These are phyloP conservation scores for Diaperis boleti DNA, from an alignment of 2,888 invertebrate genomes.

Conservation along the genomic window DNA sequence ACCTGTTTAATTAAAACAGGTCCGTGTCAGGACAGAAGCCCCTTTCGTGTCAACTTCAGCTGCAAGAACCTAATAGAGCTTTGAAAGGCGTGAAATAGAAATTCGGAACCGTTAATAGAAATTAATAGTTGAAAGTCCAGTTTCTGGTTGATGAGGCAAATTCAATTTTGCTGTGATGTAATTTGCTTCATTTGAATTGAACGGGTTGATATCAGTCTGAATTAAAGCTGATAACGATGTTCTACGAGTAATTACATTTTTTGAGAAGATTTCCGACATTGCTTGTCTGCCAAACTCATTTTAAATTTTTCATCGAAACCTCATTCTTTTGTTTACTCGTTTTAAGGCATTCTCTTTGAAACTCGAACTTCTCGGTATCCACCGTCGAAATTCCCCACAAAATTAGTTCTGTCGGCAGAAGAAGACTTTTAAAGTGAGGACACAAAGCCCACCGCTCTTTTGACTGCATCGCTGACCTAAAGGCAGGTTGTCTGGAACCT, in stretches of 20 bases:
- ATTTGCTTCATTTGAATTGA: constrained; percentile 8
- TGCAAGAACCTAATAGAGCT: background rate
- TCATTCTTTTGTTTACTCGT: too few species aligned
- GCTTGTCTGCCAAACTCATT: too few species aligned
- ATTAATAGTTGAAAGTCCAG: background rate
- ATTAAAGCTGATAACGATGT: background rate
- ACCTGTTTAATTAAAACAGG: constrained; percentile 11
- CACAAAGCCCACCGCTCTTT: background rate
- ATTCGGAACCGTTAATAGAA: background rate
- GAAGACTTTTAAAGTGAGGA: background rate
- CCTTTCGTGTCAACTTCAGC: background rate
- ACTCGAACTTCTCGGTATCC: too few species aligned
- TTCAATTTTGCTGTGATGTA: constrained; percentile 1
- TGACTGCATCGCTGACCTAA: background rate
- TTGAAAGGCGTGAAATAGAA: constrained; percentile 2
- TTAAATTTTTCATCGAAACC: too few species aligned
- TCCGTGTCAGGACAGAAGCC: constrained; percentile 4
- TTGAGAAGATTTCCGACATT: too few species aligned
- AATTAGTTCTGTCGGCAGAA: background rate
- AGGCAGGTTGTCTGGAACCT: background rate
- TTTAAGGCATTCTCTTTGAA: too few species aligned
- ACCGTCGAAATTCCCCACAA: background rate
- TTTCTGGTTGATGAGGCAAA: background rate
- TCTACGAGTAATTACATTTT: background rate
- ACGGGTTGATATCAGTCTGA: background rate